Conservation (phyloP, 2,888 invertebrate genomes). For the Phorcus lineatus region DNA sequence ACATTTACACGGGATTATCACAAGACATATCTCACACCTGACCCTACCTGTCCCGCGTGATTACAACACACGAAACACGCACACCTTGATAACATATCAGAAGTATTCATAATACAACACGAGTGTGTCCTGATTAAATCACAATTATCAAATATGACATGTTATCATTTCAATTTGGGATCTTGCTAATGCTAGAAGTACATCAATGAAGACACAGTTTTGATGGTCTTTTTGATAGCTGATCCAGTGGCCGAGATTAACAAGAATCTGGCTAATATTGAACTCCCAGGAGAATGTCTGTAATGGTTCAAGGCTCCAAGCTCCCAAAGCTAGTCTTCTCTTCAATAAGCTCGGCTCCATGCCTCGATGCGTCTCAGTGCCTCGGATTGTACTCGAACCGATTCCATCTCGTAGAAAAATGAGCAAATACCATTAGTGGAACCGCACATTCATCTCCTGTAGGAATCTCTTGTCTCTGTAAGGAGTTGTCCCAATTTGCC, state of each 20-base stretch:
- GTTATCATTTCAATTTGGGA: neutral
- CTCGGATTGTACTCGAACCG: no score
- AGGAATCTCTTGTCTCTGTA: neutral
- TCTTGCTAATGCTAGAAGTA: neutral
- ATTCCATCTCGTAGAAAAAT: no score
- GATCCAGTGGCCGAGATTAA: neutral
- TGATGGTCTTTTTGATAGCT: neutral
- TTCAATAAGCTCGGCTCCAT: neutral
- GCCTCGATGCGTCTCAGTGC: neutral
- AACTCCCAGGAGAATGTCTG: neutral
- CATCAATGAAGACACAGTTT: neutral
- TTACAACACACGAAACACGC: no score
- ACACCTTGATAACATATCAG: no score
- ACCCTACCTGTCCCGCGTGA: no score
- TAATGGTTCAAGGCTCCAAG: neutral
- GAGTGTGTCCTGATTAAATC: no score
- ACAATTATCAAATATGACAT: no score
- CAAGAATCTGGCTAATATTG: neutral
- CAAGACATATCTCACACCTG: neutral
- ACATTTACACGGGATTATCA: neutral
- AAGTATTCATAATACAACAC: no score
- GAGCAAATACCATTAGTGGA: slow-evolving; percentile 12
- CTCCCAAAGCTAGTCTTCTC: neutral
- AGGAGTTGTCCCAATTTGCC: neutral
- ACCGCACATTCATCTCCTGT: neutral